Evolutionary conservation across 2,113 vertebrate species (phyloP).

Genomic region (Cyphomyrus plagiostoma): DNA sequence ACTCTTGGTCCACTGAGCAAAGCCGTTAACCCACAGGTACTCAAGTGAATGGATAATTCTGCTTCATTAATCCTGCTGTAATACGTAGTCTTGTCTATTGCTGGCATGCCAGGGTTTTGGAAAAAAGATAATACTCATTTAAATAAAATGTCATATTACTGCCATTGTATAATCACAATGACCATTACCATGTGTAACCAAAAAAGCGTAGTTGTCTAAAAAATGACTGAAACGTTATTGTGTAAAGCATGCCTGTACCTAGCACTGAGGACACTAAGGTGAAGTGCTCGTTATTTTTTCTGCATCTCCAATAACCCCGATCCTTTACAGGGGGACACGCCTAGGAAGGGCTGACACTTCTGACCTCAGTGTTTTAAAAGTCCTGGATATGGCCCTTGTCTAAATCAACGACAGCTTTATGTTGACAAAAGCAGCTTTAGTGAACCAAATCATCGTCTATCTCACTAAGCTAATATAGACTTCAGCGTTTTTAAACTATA

Average conservation of each 20-base stretch:
- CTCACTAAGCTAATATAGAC: background rate
- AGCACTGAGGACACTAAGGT: background rate
- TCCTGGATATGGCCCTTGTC: background rate
- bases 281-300: background rate
- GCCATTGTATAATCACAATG: background rate
- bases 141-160: background rate
- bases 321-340: too few species aligned
- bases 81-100: background rate
- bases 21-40: background rate
- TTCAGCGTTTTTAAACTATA: background rate
- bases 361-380: background rate
- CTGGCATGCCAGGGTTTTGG: background rate
- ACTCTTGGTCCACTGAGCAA: background rate
- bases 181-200: background rate
- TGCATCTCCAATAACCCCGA: too few species aligned
- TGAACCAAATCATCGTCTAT: background rate
- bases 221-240: background rate
- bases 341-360: background rate
- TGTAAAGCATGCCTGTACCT: background rate
- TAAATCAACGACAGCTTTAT: background rate
- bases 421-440: background rate
- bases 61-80: background rate
- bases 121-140: background rate
- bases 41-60: background rate
- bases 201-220: background rate